Evolutionary conservation across 2,797 vertebrate genomes (phyloP), one percentile per base, ranked within the genome.

Genomic region (Remorina albescens): DNA sequence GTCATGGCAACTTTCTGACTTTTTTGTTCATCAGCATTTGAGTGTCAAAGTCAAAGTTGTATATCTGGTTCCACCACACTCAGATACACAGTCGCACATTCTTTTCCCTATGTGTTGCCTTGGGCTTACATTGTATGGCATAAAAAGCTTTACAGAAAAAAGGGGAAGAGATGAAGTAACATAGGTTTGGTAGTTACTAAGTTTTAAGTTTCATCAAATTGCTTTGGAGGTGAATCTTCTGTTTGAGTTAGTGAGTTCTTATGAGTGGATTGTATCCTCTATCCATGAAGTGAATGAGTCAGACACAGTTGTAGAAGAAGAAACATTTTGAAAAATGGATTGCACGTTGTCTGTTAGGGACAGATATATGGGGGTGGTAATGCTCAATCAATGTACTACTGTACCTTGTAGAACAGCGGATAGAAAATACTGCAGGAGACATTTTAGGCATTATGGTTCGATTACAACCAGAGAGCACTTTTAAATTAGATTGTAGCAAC

Each of bases 11-110:
- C 37, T 54, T 37, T 46, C 54, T 18, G 61, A 74, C 21, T 34
- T 71, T 53, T 74, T 72, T 81, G 67, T 71, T 75, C 51, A 49
- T 34, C 26, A 15, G 34, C 6, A 23, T 65, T 47, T 74, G 60
- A 78, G 34, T 78, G n/a, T n/a, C n/a, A n/a, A n/a, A 70, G 74
- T 82, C 57, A 74, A 74, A 60, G 81, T 66, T 78, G 82, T 78
- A 72, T 47, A 60, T 86, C 87, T 83, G 80, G 83, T 89, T 89
- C 36, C 51, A 61, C 62, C 26, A 34, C 56, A 42, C 58, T 32
- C 3, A 18, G 23, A n/a, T 8, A 25, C 42, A n/a, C n/a, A 47
- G 56, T 34, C 0, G 25, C 26, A 37, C 6, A 12, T 25, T 49
- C 21, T 49, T 49, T 12, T 25, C 23, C 12, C 19, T 4, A 30